These are phyloP conservation scores for Varecia variegata DNA, from an alignment of 2,797 vertebrate genomes.

Conservation along the genomic window DNA sequence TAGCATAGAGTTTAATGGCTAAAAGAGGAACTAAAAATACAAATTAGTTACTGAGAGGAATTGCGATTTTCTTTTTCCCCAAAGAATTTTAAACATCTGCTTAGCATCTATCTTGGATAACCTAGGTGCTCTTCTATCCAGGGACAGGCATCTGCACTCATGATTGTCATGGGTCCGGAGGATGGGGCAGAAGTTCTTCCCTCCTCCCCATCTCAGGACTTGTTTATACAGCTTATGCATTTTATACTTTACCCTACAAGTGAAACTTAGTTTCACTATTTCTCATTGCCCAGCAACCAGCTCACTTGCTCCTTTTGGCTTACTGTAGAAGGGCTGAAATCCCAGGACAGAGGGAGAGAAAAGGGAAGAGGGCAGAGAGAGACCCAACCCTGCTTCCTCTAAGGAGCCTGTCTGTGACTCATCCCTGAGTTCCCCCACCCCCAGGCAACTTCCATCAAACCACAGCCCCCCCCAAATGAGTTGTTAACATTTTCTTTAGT, in stretches of 20 bases:
- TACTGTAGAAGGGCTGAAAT: neutral
- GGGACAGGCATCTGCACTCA: neutral
- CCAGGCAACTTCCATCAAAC: neutral
- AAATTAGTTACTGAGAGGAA: constrained; percentile 6
- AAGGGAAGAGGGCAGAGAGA: neutral
- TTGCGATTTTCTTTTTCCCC: neutral
- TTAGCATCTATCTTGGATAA: neutral
- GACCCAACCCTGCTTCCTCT: neutral
- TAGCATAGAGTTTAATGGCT: neutral
- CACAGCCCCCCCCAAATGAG: neutral
- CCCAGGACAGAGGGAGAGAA: neutral
- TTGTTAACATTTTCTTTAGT: neutral
- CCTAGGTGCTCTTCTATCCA: neutral
- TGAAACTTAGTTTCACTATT: neutral
- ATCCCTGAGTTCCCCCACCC: neutral
- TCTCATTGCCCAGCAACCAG: neutral
- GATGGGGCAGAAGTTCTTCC: neutral
- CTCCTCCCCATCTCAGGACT: neutral
- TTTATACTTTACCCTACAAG: neutral
- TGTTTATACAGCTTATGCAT: neutral
- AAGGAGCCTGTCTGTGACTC: neutral
- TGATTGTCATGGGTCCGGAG: neutral
- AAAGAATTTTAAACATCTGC: neutral
- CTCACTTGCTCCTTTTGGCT: neutral
- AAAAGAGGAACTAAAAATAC: neutral